Base-by-base conservation (phyloP, 2,888 invertebrate species). In the Nasonia oneida region DNA sequence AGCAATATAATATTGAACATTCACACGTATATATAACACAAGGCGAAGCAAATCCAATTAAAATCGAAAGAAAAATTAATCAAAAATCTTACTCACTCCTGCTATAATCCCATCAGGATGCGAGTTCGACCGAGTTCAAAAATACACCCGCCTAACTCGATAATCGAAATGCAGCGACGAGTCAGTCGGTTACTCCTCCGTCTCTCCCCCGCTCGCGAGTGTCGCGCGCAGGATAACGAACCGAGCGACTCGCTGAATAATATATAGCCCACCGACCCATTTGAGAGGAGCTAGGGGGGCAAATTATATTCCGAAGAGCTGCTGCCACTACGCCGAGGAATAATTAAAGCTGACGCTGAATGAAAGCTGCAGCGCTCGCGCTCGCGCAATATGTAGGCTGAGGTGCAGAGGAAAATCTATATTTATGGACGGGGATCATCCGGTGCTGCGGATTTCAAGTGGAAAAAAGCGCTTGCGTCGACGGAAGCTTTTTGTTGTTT, bases 271-370 rank as follows among this genome's bases (percentile, higher is more conserved):
- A 5, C 74, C 74, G 82, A 85, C 81, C 81, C 81, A 81, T 85
- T 85, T 82, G 29, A 47, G 29, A 23, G 53, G 73, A 73, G 47
- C n/a, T n/a, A 23, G 57, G n/a, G 23, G n/a, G 42, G 23, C 12
- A 67, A 67, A 67, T 67, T 67, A 67, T 23, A 64, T 67, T 67
- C 33, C 18, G 39, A 3, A 33, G 29, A 23, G 70, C 37, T 37
- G 47, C 39, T 39, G 12, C 73, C 42, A 39, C 64, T 67, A 33
- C 64, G 12, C 33, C n/a, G 39, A 12, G 12, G 74, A 78, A 82
- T 85, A 82, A 85, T 85, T 85, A 73, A 85, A 50, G 8, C 76
- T 70, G 81, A 81, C 42, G 81, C 74, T 82, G 64, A 74, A 82
- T 79, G 67, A 79, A 78, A 71, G 77, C 33, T 74, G 64, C 70